Evolutionary conservation across 2,888 invertebrate species (phyloP), one percentile per base, ranked within the genome.

Genomic region (Myopa testacea): DNA sequence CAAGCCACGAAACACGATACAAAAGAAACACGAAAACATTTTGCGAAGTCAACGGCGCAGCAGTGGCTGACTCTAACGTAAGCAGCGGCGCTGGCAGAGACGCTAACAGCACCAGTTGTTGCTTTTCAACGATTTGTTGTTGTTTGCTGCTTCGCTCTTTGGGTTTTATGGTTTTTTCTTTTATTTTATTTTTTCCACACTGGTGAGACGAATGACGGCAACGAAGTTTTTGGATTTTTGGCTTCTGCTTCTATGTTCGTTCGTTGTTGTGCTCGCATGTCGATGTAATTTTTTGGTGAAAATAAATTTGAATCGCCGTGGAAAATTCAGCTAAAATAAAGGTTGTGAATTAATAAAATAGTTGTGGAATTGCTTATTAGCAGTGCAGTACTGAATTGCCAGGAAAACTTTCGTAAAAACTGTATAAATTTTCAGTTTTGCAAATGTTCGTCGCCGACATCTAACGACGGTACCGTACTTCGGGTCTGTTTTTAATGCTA

Each of bases 21-120:
- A 73, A 77, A 40, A 72, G 40, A 74, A 79, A 77, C 52, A 78
- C 79, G 80, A 70, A 50, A n/a, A 67, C 45, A 63, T 65, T 75
- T 63, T 52, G 50, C 26, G 50, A 63, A 40, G 67, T 19, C 71
- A n/a, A 58, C 58, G n/a, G 6, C 14, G 38, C n/a, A 58, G 58
- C 60, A 50, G 70, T n/a, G 55, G 73, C 73, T 45, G 73, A 62
- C 19, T 38, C 38, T 37, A 71, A 58, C 58, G 65, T 65, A 65
- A 65, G 74, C 63, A 63, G 65, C 65, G 38, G 14, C 37, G 65
- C 16, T 14, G 65, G 16, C 65, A 38, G 65, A 4, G 65, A 6
- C 10, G 14, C 50, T 19, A 1, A 7, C 19, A 50, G 26, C 52
- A 50, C 50, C 69, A 69, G 69, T 69, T 69, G 69, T 69, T 69